A percentile compares a stretch with the other conserved stretches of the same genome.
Conservation (phyloP, 2,888 invertebrate species). For the Acrocera orbiculus region DNA sequence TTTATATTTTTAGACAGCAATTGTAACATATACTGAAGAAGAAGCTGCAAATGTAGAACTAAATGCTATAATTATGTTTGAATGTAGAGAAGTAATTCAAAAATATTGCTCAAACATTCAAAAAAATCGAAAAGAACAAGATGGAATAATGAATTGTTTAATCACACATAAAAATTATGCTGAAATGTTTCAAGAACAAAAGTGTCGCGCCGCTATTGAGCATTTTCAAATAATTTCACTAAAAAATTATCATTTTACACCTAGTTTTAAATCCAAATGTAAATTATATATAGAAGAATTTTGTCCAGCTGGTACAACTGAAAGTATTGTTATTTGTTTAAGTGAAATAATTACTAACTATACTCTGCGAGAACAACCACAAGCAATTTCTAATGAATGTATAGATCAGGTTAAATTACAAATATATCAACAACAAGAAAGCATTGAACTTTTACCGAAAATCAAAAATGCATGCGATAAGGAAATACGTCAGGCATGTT, state of each 20-base stretch:
- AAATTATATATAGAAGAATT: conserved; percentile 56
- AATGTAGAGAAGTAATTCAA: conserved; percentile 64
- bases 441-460: conserved; percentile 66
- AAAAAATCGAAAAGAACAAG: conserved; percentile 55
- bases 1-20: conserved; percentile 31
- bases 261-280: conserved; percentile 89
- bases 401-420: conserved; percentile 81
- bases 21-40: conserved; percentile 72
- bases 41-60: conserved; percentile 75
- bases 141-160: conserved; percentile 83
- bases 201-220: conserved; percentile 86
- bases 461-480: conserved; percentile 62
- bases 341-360: conserved; percentile 85
- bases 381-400: conserved; percentile 72
- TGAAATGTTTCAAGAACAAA: conserved; percentile 54
- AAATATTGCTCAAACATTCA: conserved; percentile 53
- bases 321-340: conserved; percentile 44
- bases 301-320: conserved; percentile 52
- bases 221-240: conserved; percentile 91
- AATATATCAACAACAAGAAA: conserved; percentile 81
- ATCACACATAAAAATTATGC: conserved; percentile 80
- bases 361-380: conserved; percentile 56
- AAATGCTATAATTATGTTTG: conserved; percentile 73
- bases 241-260: conserved; percentile 84
- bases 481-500: conserved; percentile 62